Conservation (phyloP, 2,797 vertebrate species). For the Acipenser oxyrinchus region DNA sequence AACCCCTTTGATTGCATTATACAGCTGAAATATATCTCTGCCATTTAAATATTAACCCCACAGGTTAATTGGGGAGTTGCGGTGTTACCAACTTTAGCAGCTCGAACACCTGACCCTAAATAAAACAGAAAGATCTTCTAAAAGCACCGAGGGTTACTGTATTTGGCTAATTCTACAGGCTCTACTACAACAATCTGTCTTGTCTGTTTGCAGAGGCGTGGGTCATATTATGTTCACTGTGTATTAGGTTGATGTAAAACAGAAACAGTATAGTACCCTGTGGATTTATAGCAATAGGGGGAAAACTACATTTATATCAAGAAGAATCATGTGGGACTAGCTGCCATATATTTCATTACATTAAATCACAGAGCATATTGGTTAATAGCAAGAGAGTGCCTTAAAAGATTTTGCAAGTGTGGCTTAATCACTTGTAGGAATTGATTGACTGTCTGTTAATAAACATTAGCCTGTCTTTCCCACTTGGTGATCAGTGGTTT, state of each 20-base stretch:
- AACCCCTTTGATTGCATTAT: too few species aligned
- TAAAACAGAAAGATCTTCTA: too few species aligned
- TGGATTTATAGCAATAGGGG: neutral
- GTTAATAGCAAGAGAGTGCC: conserved; percentile 35
- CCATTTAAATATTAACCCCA: too few species aligned
- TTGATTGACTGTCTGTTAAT: conserved; percentile 50
- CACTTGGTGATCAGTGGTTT: conserved; percentile 46
- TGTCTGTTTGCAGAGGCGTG: neutral
- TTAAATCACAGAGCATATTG: conserved; percentile 12
- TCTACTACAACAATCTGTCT: neutral
- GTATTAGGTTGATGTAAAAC: neutral
- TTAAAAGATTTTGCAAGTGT: conserved; percentile 25
- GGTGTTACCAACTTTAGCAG: too few species aligned
- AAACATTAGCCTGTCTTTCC: conserved; percentile 35
- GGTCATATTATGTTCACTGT: neutral
- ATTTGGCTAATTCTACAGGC: too few species aligned
- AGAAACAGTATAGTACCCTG: neutral
- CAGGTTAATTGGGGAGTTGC: too few species aligned
- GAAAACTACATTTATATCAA: neutral
- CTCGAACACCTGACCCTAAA: too few species aligned
- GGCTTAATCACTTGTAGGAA: conserved; percentile 47
- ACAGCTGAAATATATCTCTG: too few species aligned
- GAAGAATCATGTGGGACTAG: neutral
- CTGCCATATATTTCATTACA: neutral
- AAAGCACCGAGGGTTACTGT: too few species aligned